Conservation (phyloP, 2,797 vertebrate species). For the Acanthornis magna region DNA sequence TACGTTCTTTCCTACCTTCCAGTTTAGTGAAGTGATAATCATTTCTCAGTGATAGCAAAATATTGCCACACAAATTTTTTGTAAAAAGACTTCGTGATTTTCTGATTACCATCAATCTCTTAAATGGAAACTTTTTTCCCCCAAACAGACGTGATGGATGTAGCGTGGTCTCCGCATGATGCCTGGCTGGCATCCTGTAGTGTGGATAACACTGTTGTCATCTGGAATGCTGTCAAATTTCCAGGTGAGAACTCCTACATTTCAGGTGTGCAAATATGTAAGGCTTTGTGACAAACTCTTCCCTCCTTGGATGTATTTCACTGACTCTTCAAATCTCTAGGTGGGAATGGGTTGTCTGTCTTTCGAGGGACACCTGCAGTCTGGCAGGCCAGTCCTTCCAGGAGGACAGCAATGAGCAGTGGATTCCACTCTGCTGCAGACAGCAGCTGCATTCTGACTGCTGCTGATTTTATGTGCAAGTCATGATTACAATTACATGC, state of each 20-base stretch:
- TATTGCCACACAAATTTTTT: neutral
- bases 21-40: neutral
- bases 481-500: neutral
- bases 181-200: slow-evolving; percentile 98
- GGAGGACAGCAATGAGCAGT: neutral
- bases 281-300: neutral
- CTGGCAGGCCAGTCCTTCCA: neutral
- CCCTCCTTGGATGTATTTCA: neutral
- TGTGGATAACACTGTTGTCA: slow-evolving; percentile 97
- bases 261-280: neutral
- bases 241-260: slow-evolving; percentile 79
- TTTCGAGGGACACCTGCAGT: neutral
- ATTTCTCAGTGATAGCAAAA: neutral
- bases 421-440: neutral
- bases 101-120: neutral
- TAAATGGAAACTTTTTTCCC: neutral
- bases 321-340: neutral
- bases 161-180: slow-evolving; percentile 97
- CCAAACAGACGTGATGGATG: slow-evolving; percentile 94
- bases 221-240: slow-evolving; percentile 98
- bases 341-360: neutral
- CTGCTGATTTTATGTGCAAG: neutral
- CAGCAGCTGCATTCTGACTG: neutral
- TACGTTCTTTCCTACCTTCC: neutral
- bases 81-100: neutral